These are phyloP conservation scores for Theocolax elegans DNA, from an alignment of 1,140 invertebrate species.

Conservation along the genomic window DNA sequence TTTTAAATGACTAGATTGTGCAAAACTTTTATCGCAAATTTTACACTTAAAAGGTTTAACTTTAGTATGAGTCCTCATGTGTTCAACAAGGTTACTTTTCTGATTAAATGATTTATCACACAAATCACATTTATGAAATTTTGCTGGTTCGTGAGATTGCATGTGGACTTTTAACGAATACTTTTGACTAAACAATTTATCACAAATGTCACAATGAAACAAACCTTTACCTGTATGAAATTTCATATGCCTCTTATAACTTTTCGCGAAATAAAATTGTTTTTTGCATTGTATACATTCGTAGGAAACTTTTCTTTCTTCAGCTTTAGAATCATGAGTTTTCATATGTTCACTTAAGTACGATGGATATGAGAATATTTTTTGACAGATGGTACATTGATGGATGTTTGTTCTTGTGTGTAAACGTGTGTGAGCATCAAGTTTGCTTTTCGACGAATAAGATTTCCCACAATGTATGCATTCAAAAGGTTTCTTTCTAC, in stretches of 20 bases:
- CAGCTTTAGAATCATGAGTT: constrained; percentile 49
- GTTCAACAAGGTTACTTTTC: constrained; percentile 67
- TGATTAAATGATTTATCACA: constrained; percentile 68
- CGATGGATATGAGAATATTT: constrained; percentile 63
- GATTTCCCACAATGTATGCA: constrained; percentile 59
- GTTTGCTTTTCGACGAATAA: constrained; percentile 62
- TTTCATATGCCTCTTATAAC: constrained; percentile 57
- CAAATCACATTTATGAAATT: constrained; percentile 65
- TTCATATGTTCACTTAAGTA: constrained; percentile 63
- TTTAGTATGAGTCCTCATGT: constrained; percentile 68
- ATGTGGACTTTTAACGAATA: constrained; percentile 63
- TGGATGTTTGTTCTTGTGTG: constrained; percentile 62
- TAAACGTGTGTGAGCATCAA: constrained; percentile 60
- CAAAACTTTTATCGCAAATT: constrained; percentile 63
- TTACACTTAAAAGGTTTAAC: constrained; percentile 68
- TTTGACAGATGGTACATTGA: constrained; percentile 62
- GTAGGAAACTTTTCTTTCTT: constrained; percentile 41
- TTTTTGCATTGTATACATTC: constrained; percentile 60
- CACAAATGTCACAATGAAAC: constrained; percentile 66
- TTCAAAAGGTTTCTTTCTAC: constrained; percentile 57
- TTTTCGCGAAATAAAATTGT: constrained; percentile 58
- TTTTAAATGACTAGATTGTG: constrained; percentile 63
- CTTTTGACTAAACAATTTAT: constrained; percentile 61
- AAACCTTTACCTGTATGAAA: constrained; percentile 59
- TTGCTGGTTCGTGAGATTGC: constrained; percentile 56